A percentile compares a stretch with the other conserved stretches of the same genome.
Conservation (phyloP, 2,113 vertebrate genomes). For the Apodemus speciosus region DNA sequence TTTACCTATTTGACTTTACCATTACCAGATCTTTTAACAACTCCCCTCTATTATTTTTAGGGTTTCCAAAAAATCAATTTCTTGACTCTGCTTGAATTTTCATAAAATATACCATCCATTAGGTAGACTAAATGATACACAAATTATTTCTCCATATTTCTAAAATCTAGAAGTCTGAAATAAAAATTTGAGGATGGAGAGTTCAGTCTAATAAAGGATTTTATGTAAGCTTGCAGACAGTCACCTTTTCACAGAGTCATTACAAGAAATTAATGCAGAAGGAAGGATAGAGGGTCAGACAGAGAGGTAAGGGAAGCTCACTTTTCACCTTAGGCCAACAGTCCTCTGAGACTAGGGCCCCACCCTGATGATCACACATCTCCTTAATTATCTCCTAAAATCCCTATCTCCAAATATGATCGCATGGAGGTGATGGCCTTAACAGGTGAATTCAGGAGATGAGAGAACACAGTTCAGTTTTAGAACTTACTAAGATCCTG, state of each 20-base stretch:
- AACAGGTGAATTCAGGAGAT: background rate
- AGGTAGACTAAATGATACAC: background rate
- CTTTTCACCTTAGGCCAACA: background rate
- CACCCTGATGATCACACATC: background rate
- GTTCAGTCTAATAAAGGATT: background rate
- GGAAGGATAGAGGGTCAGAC: background rate
- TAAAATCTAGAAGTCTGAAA: background rate
- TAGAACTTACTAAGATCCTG: background rate
- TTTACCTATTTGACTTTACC: background rate
- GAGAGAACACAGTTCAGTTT: background rate
- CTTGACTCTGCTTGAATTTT: background rate
- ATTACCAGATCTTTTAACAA: slow-evolving; percentile 14
- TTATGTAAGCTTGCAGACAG: background rate
- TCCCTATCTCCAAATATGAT: background rate
- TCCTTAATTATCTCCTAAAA: slow-evolving; percentile 11
- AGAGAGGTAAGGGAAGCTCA: background rate
- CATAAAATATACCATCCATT: background rate
- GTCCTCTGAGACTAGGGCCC: background rate
- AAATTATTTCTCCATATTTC: background rate
- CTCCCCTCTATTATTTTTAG: background rate
- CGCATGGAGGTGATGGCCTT: background rate
- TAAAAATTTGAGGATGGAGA: background rate
- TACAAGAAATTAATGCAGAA: background rate
- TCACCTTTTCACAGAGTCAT: background rate
- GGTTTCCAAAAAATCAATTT: background rate